A percentile compares a stretch with the other conserved stretches of the same genome.
These are phyloP conservation scores for Drosophila guanche DNA, from an alignment of 1,140 invertebrate species.

Conservation along the genomic window DNA sequence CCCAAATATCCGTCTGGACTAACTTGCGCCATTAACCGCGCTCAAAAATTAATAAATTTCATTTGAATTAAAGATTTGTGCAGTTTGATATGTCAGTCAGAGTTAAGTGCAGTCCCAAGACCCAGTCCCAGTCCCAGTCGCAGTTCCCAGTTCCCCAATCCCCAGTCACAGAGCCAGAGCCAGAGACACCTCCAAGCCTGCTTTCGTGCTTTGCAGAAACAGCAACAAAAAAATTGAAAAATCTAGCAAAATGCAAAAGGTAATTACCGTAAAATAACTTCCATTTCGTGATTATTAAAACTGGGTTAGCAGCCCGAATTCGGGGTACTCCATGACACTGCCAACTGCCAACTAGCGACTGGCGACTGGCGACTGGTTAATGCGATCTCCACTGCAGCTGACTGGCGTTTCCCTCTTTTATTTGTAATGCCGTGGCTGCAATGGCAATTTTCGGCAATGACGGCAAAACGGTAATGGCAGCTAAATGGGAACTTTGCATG, in stretches of 20 bases:
- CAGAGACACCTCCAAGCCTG: constrained; percentile 1
- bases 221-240: constrained; percentile 50
- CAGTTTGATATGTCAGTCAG: constrained; percentile 53
- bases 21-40: constrained; percentile 2
- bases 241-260: constrained; percentile 62
- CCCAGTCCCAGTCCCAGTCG: no score
- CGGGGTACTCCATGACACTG: constrained; percentile 9
- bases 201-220: constrained; percentile 33
- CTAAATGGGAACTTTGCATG: no score
- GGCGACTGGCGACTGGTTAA: no score
- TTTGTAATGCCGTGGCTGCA: background rate
- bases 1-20: background rate
- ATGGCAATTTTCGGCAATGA: no score
- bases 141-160: no score
- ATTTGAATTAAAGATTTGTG: constrained; percentile 44
- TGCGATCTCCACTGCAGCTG: background rate
- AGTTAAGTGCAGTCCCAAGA: constrained; percentile 10
- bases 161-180: no score
- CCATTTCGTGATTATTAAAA: constrained; percentile 72
- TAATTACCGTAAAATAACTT: constrained; percentile 61
- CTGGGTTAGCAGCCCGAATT: constrained; percentile 57
- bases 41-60: constrained; percentile 52
- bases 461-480: no score
- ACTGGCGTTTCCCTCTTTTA: background rate
- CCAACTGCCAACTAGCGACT: constrained; percentile 1